Evolutionary conservation across 2,113 vertebrate species (phyloP), one percentile per base, ranked within the genome.

Genomic region (Ascaphus truei): DNA sequence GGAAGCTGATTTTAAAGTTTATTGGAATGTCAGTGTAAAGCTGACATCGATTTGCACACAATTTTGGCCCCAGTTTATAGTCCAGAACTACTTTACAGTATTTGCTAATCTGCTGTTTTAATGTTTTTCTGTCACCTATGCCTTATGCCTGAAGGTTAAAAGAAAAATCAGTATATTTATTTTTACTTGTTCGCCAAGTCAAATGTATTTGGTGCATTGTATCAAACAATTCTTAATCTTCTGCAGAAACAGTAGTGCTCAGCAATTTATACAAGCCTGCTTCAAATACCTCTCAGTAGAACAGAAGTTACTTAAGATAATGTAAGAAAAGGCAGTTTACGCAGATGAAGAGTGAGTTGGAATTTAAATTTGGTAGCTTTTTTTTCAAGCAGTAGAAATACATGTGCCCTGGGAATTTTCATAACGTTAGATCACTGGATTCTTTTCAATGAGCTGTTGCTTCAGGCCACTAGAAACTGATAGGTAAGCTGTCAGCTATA

Each of bases 381-480:
- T 15, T 50, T 76, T 56, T 48, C 39, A 27, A 47, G 48, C 37
- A 22, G 13, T 48, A 48, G 1, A 62, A 3, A 59, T 59, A 62
- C 65, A 62, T 18, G 10, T 71, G 2, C 31, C 57, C 31, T 53
- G 67, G 67, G 59, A 57, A 58, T 69, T 43, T 33, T 73, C 37
- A 15, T 58, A 37, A 15, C 50, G 62, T 57, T 67, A 74, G 37
- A 57, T 72, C 52, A 53, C 53, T 62, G 2, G 60, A 60, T 57
- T 62, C 47, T 66, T 7, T 75, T 77, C 18, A 10, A 23, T 74
- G 64, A 20, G 2, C 30, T 53, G 4, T 67, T 26, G 55, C 61
- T 77, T 51, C 12, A 76, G 62, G 58, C 53, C 29, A 15, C 39
- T 52, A 13, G 73, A 61, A 74, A 73, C 59, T 74, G 55, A 65